Percentiles rank a stretch among this genome's conserved stretches.
Evolutionary conservation across 1,140 invertebrate species (phyloP).

Genomic region (Drosophila bocki): DNA sequence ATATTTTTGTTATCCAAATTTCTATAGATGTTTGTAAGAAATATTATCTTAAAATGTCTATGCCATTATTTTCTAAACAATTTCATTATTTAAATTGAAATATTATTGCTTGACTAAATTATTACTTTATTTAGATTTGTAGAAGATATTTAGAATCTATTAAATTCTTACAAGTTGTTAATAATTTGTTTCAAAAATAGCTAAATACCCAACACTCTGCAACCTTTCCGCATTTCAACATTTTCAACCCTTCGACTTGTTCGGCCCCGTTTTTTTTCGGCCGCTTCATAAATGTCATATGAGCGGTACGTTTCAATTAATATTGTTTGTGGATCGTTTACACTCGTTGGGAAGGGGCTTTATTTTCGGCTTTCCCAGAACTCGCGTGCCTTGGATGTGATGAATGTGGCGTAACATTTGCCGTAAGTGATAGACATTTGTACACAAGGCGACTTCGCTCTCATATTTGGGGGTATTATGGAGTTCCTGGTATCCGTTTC

Average conservation of each 20-base stretch:
- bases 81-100: not conserved
- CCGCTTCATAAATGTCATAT: slow-evolving; percentile 81
- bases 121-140: too few relatives aligned
- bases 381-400: slow-evolving; percentile 56
- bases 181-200: not conserved
- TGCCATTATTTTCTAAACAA: not conserved
- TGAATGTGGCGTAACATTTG: slow-evolving; percentile 67
- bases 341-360: slow-evolving; percentile 14
- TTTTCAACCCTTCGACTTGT: slow-evolving; percentile 25
- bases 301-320: slow-evolving; percentile 78
- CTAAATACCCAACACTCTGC: not conserved
- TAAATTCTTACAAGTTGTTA: not conserved
- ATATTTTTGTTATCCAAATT: not conserved
- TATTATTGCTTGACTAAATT: too few relatives aligned
- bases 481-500: slow-evolving; percentile 23
- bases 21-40: too few relatives aligned
- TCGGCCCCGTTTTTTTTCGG: slow-evolving; percentile 13
- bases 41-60: too few relatives aligned
- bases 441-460: slow-evolving; percentile 13
- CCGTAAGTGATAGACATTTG: slow-evolving; percentile 66
- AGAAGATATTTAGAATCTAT: not conserved
- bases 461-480: slow-evolving; percentile 1
- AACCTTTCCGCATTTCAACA: slow-evolving; percentile 5
- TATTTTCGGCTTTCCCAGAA: slow-evolving; percentile 53
- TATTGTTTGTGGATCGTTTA: slow-evolving; percentile 68